Evolutionary conservation across 2,113 vertebrate species (phyloP).

Genomic region (Thamnaconus septentrionalis): DNA sequence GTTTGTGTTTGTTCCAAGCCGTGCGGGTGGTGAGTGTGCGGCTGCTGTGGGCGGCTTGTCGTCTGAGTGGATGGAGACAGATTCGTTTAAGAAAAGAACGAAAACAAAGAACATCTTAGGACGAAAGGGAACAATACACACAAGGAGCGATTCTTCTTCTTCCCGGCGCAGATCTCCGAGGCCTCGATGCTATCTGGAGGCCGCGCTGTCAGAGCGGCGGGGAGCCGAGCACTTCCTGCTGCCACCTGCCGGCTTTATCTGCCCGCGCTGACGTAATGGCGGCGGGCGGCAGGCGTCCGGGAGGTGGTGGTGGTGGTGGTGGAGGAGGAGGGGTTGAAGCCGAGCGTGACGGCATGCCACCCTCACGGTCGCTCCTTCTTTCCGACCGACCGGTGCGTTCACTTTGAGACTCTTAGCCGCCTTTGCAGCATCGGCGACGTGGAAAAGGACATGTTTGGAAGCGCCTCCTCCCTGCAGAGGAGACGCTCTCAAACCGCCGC

Average conservation of each 20-base stretch:
- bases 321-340: too few relatives aligned
- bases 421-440: too few relatives aligned
- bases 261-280: background rate
- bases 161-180: background rate
- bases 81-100: background rate
- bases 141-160: too few relatives aligned
- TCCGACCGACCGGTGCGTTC: too few relatives aligned
- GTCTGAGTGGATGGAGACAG: conserved; percentile 26
- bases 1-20: conserved; percentile 48
- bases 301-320: too few relatives aligned
- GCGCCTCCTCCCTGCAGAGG: background rate
- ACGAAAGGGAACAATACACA: too few relatives aligned
- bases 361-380: too few relatives aligned
- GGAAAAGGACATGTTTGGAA: too few relatives aligned
- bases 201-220: conserved; percentile 1
- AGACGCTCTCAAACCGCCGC: conserved; percentile 18
- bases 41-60: conserved; percentile 33
- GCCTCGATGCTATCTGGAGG: conserved; percentile 30
- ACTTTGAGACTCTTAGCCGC: too few relatives aligned
- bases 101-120: background rate
- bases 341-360: too few relatives aligned
- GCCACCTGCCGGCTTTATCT: conserved; percentile 5
- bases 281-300: too few relatives aligned
- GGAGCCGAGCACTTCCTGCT: conserved; percentile 1
- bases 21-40: conserved; percentile 22